Base-by-base conservation (phyloP, 1,140 invertebrate species). In the Penaeus indicus region DNA sequence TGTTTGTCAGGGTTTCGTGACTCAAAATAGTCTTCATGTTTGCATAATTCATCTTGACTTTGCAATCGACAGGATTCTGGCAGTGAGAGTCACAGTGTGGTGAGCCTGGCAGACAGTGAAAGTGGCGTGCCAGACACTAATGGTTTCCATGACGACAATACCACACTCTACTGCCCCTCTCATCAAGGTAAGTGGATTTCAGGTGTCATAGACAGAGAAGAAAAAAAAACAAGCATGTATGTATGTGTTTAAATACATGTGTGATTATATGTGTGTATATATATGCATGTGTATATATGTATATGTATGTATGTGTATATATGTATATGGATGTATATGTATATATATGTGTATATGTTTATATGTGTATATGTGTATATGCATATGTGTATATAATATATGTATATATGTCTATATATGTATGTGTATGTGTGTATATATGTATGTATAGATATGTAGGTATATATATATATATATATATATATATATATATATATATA, bases 131-230 rank as follows among this genome's bases (percentile, higher is more conserved):
- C 87, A 25, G 64, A 88, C 22, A 78, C 85, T 38, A 87, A 84
- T 47, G 89, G 85, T 3, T 84, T 69, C 81, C 64, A 78, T 42
- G 42, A 72, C 27, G 85, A 86, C 61, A 80, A 82, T 27, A 91
- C 90, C 54, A 91, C 85, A 38, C 85, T 91, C 27, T 89, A 87
- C 81, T 91, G 90, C 69, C 88, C 88, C 13, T 89, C 88, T 32
- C 90, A 91, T 77, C 88, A 89, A 85, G 90, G 90, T 91, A 77
- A 63, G 80, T 32, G 38, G 38, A 42, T 1, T 42, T 42, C 38
- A 42, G 38, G 38, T 42, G 72, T 32, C 25, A 75, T 25, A 16
- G 72, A 16, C 27, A 77, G 25, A 77, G 25, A 77, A 42, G 25
- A 42, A 77, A 42, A 77, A 42, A 77, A 42, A 11, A 38, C 7